Evolutionary conservation across 1,140 invertebrate genomes (phyloP), one percentile per base, ranked within the genome.

Genomic region (Saxidomus purpurata): DNA sequence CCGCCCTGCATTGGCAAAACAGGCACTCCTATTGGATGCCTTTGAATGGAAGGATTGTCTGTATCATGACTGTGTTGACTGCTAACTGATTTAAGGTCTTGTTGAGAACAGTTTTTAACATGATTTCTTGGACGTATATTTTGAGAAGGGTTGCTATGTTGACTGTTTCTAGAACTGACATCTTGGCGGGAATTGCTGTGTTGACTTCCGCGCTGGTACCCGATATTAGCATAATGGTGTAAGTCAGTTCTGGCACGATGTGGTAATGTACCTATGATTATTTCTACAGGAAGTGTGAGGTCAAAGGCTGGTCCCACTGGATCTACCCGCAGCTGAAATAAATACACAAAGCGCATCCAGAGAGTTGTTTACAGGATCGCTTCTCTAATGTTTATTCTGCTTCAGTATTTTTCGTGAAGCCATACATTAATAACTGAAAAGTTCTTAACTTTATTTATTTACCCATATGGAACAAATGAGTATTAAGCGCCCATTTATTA

Each of bases 241-340:
- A 61, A 11, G 13, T 76, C 38, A 22, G 25, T 74, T 40, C n/a
- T 31, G 55, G 59, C 19, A 17, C 55, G 79, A 52, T 83, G 79
- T 43, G 94, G 93, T 38, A 94, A 79, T 1, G 94, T 94, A 22
- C 93, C 94, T n/a, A 94, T 90, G 15, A 94, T 69, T 19, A 95
- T 91, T 38, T 94, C 92, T 40, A 94, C 28, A 15, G 94, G 94
- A 69, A 95, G 91, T 34, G 89, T 74, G 9, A 94, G 81, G 55
- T 94, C 93, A 88, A 95, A 94, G 22, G 93, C 92, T 52, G 94
- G 94, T 31, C 93, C 94, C 22, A 93, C 91, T 11, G 93, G 94
- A 36, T 93, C 93, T 2, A 94, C 93, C 6, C 92, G 89, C 13
- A 95, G 87, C 94, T 94, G 85, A 25, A 90, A 90, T 74, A 59